Percentiles rank a stretch among this genome's conserved stretches.
These are phyloP conservation scores for Sciurus vulgaris DNA, from an alignment of 2,797 vertebrate species.

Conservation along the genomic window DNA sequence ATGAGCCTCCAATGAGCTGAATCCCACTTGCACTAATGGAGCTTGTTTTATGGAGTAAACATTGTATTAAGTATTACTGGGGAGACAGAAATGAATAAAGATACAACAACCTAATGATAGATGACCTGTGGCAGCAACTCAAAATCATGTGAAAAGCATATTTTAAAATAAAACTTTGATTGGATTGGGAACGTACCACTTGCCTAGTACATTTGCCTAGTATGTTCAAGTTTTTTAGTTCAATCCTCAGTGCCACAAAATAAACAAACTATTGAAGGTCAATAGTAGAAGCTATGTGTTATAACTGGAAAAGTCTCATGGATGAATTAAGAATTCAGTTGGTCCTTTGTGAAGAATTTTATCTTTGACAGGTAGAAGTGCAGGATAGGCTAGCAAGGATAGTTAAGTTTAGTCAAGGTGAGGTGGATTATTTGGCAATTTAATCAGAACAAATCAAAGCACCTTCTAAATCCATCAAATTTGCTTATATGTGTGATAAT, in stretches of 20 bases:
- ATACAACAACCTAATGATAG: not conserved
- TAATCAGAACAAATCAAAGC: not conserved
- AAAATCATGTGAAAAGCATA: not conserved
- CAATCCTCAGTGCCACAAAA: too few species aligned
- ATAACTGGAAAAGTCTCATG: not conserved
- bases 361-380: not conserved
- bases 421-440: not conserved
- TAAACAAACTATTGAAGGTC: not conserved
- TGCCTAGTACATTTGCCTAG: too few species aligned
- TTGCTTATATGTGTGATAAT: not conserved
- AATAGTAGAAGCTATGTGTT: not conserved
- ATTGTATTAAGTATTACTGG: not conserved
- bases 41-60: not conserved
- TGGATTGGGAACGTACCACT: too few species aligned
- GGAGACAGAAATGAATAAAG: not conserved
- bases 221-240: too few species aligned
- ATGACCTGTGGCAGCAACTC: not conserved
- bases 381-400: not conserved
- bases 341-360: not conserved
- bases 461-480: not conserved
- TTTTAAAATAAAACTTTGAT: not conserved
- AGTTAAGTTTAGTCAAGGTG: not conserved
- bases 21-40: not conserved
- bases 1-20: not conserved
- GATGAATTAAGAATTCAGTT: not conserved